phyloP scores from a whole-genome alignment of 92 coral and sea anemone species.

The Meandrina meandrites region DNA sequence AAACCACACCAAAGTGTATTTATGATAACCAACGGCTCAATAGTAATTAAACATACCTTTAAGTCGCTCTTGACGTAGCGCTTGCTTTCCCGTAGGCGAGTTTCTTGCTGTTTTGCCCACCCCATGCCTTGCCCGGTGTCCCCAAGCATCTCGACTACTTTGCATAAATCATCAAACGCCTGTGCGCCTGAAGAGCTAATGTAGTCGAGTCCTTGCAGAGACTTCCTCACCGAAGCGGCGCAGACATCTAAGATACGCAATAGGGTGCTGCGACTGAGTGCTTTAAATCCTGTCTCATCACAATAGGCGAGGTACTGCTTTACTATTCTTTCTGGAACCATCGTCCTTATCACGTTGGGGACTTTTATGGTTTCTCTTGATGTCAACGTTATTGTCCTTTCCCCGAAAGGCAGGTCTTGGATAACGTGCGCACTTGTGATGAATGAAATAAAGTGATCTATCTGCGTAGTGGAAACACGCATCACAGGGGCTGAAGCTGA shows the following conservation, averaged over 20 bases:
- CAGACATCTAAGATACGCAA: conserved; percentile 47
- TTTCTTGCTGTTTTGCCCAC: conserved; percentile 53
- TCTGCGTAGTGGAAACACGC: conserved; percentile 42
- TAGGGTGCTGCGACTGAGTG: conserved; percentile 54
- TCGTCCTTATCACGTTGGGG: conserved; percentile 54
- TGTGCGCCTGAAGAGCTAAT: conserved; percentile 53
- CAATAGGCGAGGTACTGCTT: conserved; percentile 56
- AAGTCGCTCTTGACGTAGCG: conserved; percentile 53
- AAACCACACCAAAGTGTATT: too few species aligned
- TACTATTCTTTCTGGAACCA: conserved; percentile 54
- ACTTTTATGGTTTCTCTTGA: conserved; percentile 49
- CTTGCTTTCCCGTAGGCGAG: conserved; percentile 51
- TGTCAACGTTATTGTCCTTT: conserved; percentile 36
- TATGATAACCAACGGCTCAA: too few species aligned
- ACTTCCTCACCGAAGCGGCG: conserved; percentile 50
- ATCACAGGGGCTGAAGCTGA: conserved; percentile 40
- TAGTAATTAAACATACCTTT: conserved; percentile 39
- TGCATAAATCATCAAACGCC: conserved; percentile 53
- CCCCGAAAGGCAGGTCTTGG: conserved; percentile 54
- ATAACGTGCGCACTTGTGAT: conserved; percentile 41
- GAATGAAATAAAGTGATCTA: conserved; percentile 39
- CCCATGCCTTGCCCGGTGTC: conserved; percentile 51
- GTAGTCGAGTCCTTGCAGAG: conserved; percentile 56
- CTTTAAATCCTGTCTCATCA: conserved; percentile 54
- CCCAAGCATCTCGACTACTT: conserved; percentile 41